Evolutionary conservation across 2,888 invertebrate genomes (phyloP).

Genomic region (Syrphus vitripennis): DNA sequence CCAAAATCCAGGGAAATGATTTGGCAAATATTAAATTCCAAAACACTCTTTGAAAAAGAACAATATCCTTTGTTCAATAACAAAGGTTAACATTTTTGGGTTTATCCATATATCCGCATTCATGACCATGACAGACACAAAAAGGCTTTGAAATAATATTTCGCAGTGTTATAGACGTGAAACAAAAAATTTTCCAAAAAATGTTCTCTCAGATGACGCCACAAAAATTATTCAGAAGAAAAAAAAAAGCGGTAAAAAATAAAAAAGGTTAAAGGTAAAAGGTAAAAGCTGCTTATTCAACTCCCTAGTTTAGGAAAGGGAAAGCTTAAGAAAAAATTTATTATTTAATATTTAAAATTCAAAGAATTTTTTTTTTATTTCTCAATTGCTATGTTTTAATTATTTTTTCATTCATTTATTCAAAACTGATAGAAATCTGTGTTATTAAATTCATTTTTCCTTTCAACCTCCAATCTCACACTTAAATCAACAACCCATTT

Average conservation of each 20-base stretch:
- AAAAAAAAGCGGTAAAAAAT: not conserved
- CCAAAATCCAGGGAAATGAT: not conserved
- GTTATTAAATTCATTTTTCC: not conserved
- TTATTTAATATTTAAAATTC: not conserved
- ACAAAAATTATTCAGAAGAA: not conserved
- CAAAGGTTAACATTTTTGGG: not conserved
- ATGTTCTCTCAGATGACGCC: not conserved
- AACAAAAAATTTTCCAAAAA: not conserved
- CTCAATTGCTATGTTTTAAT: not conserved
- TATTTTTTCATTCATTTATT: not conserved
- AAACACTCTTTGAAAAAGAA: not conserved
- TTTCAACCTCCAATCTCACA: not conserved
- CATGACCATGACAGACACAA: not conserved
- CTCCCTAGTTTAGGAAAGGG: not conserved
- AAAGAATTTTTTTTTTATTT: not conserved
- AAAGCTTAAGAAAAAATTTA: not conserved
- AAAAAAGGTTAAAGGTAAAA: not conserved
- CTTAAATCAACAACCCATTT: not conserved
- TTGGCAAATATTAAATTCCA: constrained; percentile 7
- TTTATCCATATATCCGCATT: not conserved
- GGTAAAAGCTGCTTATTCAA: not conserved
- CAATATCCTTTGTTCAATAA: not conserved
- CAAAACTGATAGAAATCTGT: not conserved
- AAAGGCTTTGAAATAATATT: not conserved
- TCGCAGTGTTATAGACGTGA: not conserved